Evolutionary conservation across 2,797 vertebrate species (phyloP), one percentile per base, ranked within the genome.

Genomic region (Sciurus carolinensis): DNA sequence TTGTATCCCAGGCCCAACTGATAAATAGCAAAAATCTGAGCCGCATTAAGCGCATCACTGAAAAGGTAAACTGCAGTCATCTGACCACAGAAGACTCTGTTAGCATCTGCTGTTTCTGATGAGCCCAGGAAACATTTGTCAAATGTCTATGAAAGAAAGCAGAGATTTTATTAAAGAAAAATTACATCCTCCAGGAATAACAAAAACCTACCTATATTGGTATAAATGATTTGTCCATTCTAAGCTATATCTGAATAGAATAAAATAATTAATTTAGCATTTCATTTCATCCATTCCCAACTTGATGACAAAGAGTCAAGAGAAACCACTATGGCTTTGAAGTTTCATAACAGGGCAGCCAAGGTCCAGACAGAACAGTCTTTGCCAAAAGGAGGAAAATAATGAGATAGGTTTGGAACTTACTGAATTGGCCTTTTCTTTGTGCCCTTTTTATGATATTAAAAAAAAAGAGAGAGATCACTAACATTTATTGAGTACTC

Each of bases 91-190:
- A 99, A 99, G 75, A 99, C 99, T 69, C 99, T 99, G 97, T 99
- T 99, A 95, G 98, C 99, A 96, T 99, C 99, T 47, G 99, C 99
- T 11, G 99, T 99, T 99, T 99, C 99, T 7, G 99, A 99, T 1
- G 99, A 99, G 59, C 99, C 99, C 98, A 99, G 99, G 98, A 99
- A 99, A 98, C 99, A 99, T 98, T 99, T 99, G 98, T 99, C 99
- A 98, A 99, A 99, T 0, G 99, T 99, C 99, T 99, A 98, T 75
- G 97, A 98, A 96, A 57, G 28, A 95, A 94, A 98, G 97, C 0
- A 98, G 94, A 79, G 83, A 94, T 14, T 50, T 79, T 94, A 76
- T 75, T 91, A 93, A 15, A 44, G 15, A 64, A 79, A 79, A 73
- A 85, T 1, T 9, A 44, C 18, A 67, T 39, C 50, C 71, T 90